Percentiles rank a stretch among this genome's conserved stretches.
Evolutionary conservation across 1,140 invertebrate genomes (phyloP).

Genomic region (Aphaenogaster ashmeadi): DNA sequence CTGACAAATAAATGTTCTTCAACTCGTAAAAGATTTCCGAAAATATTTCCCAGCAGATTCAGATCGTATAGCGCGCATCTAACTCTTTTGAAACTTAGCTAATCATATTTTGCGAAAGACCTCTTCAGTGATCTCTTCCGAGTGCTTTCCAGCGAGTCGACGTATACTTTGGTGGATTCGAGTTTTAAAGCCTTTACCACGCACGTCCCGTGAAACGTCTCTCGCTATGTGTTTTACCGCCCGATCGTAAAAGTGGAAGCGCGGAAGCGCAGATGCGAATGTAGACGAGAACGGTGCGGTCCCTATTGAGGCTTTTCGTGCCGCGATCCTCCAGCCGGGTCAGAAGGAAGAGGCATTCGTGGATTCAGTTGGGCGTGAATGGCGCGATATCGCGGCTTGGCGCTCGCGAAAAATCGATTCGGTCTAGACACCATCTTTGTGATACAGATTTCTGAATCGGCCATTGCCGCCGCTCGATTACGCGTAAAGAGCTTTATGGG

Average conservation of each 20-base stretch:
- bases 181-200: constrained; percentile 50
- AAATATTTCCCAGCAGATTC: constrained; percentile 7
- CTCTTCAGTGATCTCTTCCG: neutral
- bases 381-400: constrained; percentile 48
- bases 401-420: constrained; percentile 56
- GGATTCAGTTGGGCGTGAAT: constrained; percentile 54
- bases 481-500: constrained; percentile 33
- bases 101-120: constrained; percentile 41
- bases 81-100: constrained; percentile 2
- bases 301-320: constrained; percentile 42
- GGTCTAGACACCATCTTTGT: constrained; percentile 55
- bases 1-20: too few species aligned
- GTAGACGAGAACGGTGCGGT: constrained; percentile 45
- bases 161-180: neutral
- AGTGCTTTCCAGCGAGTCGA: neutral
- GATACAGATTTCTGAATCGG: constrained; percentile 51
- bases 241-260: constrained; percentile 28
- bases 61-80: neutral
- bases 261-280: constrained; percentile 29
- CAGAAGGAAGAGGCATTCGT: constrained; percentile 54
- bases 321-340: constrained; percentile 32
- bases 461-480: constrained; percentile 42
- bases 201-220: constrained; percentile 24
- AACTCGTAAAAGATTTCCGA: neutral
- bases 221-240: constrained; percentile 34